Percentiles rank a stretch among this genome's conserved stretches.
These are phyloP conservation scores for Temnothorax ravouxi DNA, from an alignment of 2,888 invertebrate species.

Conservation along the genomic window DNA sequence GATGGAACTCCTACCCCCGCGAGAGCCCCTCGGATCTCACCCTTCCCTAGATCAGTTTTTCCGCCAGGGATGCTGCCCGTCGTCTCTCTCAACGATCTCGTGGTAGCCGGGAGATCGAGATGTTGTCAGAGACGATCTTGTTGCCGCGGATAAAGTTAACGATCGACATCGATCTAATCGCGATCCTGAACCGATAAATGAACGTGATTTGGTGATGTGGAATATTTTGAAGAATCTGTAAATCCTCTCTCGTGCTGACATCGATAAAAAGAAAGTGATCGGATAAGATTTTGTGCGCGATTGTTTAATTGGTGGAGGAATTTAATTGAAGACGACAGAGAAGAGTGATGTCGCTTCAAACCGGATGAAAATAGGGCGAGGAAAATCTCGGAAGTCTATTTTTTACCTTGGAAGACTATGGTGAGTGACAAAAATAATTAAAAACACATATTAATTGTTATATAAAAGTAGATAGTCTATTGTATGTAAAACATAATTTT, in stretches of 20 bases:
- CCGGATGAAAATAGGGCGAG: background rate
- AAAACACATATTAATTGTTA: slow-evolving; percentile 3
- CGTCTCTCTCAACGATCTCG: slow-evolving; percentile 47
- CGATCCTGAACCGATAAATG: slow-evolving; percentile 14
- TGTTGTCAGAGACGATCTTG: slow-evolving; percentile 65
- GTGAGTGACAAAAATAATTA: background rate
- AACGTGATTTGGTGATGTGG: background rate
- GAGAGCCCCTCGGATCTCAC: background rate
- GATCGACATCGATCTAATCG: slow-evolving; percentile 21
- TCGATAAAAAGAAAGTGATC: background rate
- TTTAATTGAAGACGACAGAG: slow-evolving; percentile 1
- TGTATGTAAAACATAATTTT: background rate
- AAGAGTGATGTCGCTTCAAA: slow-evolving; percentile 14
- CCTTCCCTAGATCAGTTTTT: slow-evolving; percentile 31
- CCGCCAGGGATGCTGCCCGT: slow-evolving; percentile 37
- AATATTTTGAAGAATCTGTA: background rate
- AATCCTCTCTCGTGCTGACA: background rate
- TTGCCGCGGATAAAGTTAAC: slow-evolving; percentile 52
- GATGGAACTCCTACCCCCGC: slow-evolving; percentile 42
- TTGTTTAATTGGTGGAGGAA: slow-evolving; percentile 33
- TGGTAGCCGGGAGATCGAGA: slow-evolving; percentile 50
- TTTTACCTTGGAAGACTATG: background rate
- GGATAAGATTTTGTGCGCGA: background rate
- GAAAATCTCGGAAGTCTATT: background rate
- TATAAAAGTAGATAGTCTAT: background rate